Conservation (phyloP, 2,888 invertebrate species). For the Epinotia nisella region DNA sequence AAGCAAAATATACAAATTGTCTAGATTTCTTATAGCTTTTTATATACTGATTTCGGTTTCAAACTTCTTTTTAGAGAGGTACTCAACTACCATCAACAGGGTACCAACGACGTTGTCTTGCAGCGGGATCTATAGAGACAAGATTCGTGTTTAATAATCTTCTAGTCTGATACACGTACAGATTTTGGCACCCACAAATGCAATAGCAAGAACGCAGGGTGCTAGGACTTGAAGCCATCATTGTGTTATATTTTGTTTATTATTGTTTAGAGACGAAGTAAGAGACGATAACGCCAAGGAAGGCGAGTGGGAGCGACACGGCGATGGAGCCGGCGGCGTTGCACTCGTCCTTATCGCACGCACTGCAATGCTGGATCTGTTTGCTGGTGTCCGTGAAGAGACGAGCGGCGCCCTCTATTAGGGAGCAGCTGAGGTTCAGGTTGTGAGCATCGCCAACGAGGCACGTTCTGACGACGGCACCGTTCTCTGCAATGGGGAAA, state of each 20-base stretch:
- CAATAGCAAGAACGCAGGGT: conserved; percentile 28
- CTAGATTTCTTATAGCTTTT: neutral
- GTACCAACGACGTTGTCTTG: too few species aligned
- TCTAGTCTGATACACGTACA: conserved; percentile 17
- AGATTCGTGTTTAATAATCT: neutral
- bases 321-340: conserved; percentile 74
- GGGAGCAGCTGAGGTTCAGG: conserved; percentile 65
- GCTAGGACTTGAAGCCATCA: conserved; percentile 47
- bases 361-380: conserved; percentile 68
- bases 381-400: conserved; percentile 50
- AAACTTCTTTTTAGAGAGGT: neutral
- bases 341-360: conserved; percentile 83
- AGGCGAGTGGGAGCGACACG: conserved; percentile 69
- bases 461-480: conserved; percentile 71
- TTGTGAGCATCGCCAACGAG: conserved; percentile 69
- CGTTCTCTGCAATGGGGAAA: conserved; percentile 63
- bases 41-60: neutral
- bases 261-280: conserved; percentile 73
- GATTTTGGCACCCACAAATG: conserved; percentile 19
- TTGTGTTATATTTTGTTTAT: conserved; percentile 50
- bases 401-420: conserved; percentile 57
- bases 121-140: neutral
- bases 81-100: neutral
- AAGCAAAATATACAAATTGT: neutral
- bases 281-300: conserved; percentile 64